A percentile compares a stretch with the other conserved stretches of the same genome.
phyloP scores from a whole-genome alignment of 2,888 invertebrate species.

The Sisyra nigra region DNA sequence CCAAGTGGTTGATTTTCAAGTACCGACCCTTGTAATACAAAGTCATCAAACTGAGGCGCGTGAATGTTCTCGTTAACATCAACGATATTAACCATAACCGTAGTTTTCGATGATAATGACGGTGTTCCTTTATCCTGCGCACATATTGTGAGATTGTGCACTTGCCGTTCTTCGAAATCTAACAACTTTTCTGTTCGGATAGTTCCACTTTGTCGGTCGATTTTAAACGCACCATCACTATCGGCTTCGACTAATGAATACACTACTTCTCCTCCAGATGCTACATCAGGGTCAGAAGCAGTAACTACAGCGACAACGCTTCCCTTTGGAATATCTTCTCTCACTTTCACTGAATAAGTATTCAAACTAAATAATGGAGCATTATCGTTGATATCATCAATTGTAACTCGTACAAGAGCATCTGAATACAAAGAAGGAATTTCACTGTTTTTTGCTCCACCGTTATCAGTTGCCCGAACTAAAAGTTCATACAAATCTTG shows the following conservation, averaged over 20 bases:
- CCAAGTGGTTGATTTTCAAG: constrained; percentile 68
- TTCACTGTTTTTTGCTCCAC: constrained; percentile 33
- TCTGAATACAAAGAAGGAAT: constrained; percentile 55
- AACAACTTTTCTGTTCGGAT: constrained; percentile 60
- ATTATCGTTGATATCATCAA: constrained; percentile 86
- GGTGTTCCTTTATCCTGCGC: constrained; percentile 79
- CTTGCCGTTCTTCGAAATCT: constrained; percentile 80
- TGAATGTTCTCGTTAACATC: constrained; percentile 90
- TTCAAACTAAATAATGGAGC: constrained; percentile 64
- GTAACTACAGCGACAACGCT: constrained; percentile 73
- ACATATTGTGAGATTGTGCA: constrained; percentile 72
- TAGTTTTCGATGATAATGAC: constrained; percentile 59
- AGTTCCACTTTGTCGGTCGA: constrained; percentile 75
- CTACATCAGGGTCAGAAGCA: constrained; percentile 74
- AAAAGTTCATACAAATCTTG: constrained; percentile 64
- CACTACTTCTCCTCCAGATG: constrained; percentile 60
- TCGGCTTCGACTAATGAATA: constrained; percentile 63
- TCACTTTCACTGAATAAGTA: constrained; percentile 62
- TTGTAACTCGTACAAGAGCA: constrained; percentile 62
- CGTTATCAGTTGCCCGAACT: constrained; percentile 65
- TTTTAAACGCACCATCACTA: constrained; percentile 55
- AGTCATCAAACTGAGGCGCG: constrained; percentile 68
- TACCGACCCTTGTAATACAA: constrained; percentile 57
- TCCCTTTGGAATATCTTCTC: constrained; percentile 82
- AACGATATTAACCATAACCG: constrained; percentile 70